These are phyloP conservation scores for Tapirus terrestris DNA, from an alignment of 2,113 vertebrate genomes.

Conservation along the genomic window DNA sequence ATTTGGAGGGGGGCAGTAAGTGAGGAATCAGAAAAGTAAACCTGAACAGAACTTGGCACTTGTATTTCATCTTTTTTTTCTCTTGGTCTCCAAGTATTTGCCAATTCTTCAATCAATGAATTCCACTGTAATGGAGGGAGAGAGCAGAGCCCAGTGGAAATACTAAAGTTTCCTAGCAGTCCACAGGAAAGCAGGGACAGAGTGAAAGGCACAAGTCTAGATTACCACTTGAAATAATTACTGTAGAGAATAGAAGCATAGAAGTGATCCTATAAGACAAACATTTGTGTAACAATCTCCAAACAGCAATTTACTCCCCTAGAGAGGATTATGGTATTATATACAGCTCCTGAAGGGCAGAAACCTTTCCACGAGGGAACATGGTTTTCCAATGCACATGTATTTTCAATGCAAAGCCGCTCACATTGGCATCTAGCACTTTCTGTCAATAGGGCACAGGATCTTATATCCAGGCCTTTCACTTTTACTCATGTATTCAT, in stretches of 20 bases:
- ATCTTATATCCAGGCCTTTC: background rate
- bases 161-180: background rate
- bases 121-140: background rate
- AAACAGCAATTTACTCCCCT: background rate
- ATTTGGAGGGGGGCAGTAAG: background rate
- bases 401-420: background rate
- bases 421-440: background rate
- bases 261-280: background rate
- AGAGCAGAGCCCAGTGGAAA: conserved; percentile 1
- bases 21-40: background rate
- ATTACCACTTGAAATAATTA: conserved; percentile 16
- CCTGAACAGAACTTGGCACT: background rate
- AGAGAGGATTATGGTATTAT: background rate
- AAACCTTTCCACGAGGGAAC: background rate
- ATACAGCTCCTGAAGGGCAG: background rate
- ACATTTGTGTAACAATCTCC: background rate
- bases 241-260: background rate
- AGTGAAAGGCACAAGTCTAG: background rate
- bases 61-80: background rate
- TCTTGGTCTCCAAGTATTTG: background rate
- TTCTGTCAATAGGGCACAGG: background rate
- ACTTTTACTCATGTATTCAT: background rate
- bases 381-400: background rate
- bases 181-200: background rate
- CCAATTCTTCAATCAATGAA: background rate